Conservation (phyloP, 2,797 vertebrate genomes). For the Chelidonichthys spinosus region DNA sequence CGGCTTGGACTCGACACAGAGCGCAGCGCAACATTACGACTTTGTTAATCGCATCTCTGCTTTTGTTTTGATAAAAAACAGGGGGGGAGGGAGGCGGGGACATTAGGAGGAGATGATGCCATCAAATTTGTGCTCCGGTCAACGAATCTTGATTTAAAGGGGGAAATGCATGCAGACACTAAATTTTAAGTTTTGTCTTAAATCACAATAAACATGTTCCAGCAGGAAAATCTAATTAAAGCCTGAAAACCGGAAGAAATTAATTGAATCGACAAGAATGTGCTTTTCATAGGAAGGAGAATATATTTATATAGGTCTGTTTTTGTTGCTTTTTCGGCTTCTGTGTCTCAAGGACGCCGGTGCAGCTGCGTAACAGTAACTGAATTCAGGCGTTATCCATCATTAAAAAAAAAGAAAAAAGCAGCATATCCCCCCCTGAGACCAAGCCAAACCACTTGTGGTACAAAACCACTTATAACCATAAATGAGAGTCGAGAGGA, state of each 20-base stretch:
- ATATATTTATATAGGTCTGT: background rate
- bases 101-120: constrained; percentile 4
- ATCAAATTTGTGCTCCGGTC: constrained; percentile 25
- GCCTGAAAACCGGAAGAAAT: background rate
- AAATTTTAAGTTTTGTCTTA: background rate
- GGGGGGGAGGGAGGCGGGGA: background rate
- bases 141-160: constrained; percentile 13
- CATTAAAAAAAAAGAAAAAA: constrained; percentile 35
- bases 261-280: background rate
- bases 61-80: constrained; percentile 49
- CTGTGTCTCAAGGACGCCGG: constrained; percentile 43
- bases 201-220: constrained; percentile 2
- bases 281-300: background rate
- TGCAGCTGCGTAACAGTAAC: constrained; percentile 70
- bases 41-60: constrained; percentile 32
- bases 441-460: constrained; percentile 74
- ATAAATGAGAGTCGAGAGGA: constrained; percentile 63
- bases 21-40: constrained; percentile 44
- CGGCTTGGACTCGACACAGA: constrained; percentile 44
- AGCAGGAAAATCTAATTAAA: background rate
- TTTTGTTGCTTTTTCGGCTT: constrained; percentile 18
- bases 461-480: constrained; percentile 65
- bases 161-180: background rate
- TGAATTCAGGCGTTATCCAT: constrained; percentile 64
- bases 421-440: constrained; percentile 55